These are phyloP conservation scores for Andrena marginata DNA, from an alignment of 2,888 invertebrate genomes.

Conservation along the genomic window DNA sequence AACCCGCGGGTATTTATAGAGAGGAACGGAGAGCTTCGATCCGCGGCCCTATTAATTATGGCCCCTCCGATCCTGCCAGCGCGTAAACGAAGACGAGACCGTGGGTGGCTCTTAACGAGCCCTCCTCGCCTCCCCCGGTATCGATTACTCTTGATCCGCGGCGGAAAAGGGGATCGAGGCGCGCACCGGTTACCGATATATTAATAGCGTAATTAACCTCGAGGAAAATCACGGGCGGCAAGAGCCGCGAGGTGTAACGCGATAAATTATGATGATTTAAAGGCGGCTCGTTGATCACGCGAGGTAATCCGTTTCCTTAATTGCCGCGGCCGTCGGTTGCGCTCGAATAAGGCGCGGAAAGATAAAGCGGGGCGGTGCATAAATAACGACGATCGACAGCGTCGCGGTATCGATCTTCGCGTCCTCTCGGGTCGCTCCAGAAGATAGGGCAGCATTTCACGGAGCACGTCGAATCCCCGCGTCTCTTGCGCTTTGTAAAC, in stretches of 20 bases:
- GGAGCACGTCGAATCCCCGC: too few relatives aligned
- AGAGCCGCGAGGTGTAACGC: slow-evolving; percentile 40
- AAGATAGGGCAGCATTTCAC: too few relatives aligned
- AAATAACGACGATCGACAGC: slow-evolving; percentile 35
- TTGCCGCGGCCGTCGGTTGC: slow-evolving; percentile 36
- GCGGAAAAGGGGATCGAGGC: slow-evolving; percentile 6
- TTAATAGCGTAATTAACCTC: slow-evolving; percentile 57
- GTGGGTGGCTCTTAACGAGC: slow-evolving; percentile 43
- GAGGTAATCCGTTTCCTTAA: slow-evolving; percentile 54
- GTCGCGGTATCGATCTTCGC: background rate
- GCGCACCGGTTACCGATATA: slow-evolving; percentile 38
- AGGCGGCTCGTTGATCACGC: slow-evolving; percentile 53
- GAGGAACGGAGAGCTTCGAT: slow-evolving; percentile 64
- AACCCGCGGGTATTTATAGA: slow-evolving; percentile 75
- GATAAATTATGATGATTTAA: slow-evolving; percentile 61
- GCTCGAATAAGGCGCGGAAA: slow-evolving; percentile 28
- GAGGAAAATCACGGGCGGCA: slow-evolving; percentile 24
- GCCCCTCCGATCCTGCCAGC: slow-evolving; percentile 54
- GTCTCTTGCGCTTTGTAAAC: too few relatives aligned
- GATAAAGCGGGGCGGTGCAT: slow-evolving; percentile 29
- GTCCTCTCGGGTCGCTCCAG: background rate
- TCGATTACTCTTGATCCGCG: slow-evolving; percentile 31
- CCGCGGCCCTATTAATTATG: slow-evolving; percentile 78
- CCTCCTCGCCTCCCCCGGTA: background rate
- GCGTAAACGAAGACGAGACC: slow-evolving; percentile 25